phyloP scores from a whole-genome alignment of 2,888 invertebrate genomes.

The Apodemia mormo region DNA sequence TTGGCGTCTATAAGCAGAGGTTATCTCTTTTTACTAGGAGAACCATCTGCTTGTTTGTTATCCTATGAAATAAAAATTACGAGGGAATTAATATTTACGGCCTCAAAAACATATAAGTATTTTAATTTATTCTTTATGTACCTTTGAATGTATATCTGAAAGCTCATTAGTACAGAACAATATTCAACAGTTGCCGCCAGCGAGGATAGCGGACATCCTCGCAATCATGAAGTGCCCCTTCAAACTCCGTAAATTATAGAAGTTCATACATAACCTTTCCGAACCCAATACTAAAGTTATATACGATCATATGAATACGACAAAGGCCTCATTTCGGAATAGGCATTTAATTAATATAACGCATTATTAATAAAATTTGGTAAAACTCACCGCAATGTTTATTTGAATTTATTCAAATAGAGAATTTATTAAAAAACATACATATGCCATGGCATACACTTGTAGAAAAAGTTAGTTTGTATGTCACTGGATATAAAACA shows the following conservation, averaged over 20 bases:
- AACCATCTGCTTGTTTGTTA: not conserved
- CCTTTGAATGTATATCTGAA: conserved; percentile 7
- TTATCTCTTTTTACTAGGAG: no score
- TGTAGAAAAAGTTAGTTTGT: no score
- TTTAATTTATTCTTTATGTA: conserved; percentile 6
- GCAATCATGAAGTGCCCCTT: conserved; percentile 54
- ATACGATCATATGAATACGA: conserved; percentile 27
- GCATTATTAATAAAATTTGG: conserved; percentile 19
- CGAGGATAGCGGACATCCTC: conserved; percentile 60
- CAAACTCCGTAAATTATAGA: conserved; percentile 60
- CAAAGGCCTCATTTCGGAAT: conserved; percentile 30
- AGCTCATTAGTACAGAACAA: conserved; percentile 59
- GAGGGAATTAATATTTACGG: not conserved
- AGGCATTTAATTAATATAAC: conserved; percentile 30
- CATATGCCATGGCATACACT: no score
- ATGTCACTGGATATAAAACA: no score
- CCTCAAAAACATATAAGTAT: not conserved
- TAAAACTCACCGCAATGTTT: no score
- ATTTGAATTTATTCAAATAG: no score
- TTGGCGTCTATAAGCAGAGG: no score
- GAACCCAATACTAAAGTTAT: conserved; percentile 33
- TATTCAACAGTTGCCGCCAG: conserved; percentile 58
- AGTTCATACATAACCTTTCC: conserved; percentile 38
- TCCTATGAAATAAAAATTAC: no score
- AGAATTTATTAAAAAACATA: no score